Evolutionary conservation across 2,888 invertebrate species (phyloP), one percentile per base, ranked within the genome.

Genomic region (Oligia latruncula): DNA sequence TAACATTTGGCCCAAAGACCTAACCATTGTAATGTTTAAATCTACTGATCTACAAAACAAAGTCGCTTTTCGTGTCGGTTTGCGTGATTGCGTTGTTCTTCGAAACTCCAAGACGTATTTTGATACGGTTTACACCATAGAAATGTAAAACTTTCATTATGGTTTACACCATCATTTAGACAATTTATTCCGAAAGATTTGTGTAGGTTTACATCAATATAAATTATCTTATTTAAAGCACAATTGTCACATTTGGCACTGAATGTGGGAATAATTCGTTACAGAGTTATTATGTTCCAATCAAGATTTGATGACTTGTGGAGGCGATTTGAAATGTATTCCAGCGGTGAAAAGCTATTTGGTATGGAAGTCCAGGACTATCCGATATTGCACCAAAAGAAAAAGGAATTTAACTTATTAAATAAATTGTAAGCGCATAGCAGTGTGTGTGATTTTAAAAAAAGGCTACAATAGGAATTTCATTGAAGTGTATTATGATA

Each of bases 331-430:
- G 98, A 98, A 94, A 98, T 98, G 96, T 99, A 98, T 93, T 98
- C 98, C 64, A 98, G 97, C 89, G 99, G 99, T 46, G 99, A 99
- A 95, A 98, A 97, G 87, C 94, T 99, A 71, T 99, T 99, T 92
- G 99, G 99, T 0, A 97, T 99, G 92, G 98, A 98, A 87, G 97
- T 98, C 8, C 98, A 98, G n/a, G 98, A 98, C 80, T 99, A 99
- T 95, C 99, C 99, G 0, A 97, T 98, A 80, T 93, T 99, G 72
- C 97, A 98, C 83, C 97, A 98, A 89, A 98, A 98, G 87, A 98
- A 98, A 93, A 98, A 98, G 89, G 98, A 99, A 92, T 98, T 99
- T 89, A 98, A 98, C 92, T 97, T 99, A 72, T 95, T 99, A 40
- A 98, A 98, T 94, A 98, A 98, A 93, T 96, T 99, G 92, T 99